A percentile compares a stretch with the other conserved stretches of the same genome.
Evolutionary conservation across 2,888 invertebrate genomes (phyloP).

Genomic region (Volucella inflata): DNA sequence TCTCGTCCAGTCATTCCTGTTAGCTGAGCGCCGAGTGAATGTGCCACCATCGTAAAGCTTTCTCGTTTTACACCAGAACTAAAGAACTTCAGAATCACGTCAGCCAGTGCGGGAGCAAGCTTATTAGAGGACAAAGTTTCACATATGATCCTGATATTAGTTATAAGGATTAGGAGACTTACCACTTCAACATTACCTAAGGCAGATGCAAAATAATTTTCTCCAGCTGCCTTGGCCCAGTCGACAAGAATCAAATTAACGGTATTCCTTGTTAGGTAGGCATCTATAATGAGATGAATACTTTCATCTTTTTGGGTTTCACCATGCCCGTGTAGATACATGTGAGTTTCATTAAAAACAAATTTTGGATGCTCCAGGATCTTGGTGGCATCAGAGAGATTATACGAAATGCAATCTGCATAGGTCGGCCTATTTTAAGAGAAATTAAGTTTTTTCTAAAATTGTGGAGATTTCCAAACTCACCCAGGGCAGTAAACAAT

Average conservation of each 20-base stretch:
- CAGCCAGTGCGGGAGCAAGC: slow-evolving; percentile 37
- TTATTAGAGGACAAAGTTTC: background rate
- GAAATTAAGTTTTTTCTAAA: background rate
- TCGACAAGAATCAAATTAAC: slow-evolving; percentile 76
- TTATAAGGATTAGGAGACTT: background rate
- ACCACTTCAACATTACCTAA: slow-evolving; percentile 39
- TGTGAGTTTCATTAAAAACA: slow-evolving; percentile 80
- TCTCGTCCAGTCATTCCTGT: slow-evolving; percentile 50
- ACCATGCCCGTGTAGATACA: slow-evolving; percentile 85
- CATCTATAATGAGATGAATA: slow-evolving; percentile 80
- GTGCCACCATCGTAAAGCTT: slow-evolving; percentile 42
- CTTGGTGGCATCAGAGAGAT: slow-evolving; percentile 42
- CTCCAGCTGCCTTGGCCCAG: slow-evolving; percentile 71
- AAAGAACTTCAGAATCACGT: slow-evolving; percentile 30
- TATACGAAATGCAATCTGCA: slow-evolving; percentile 21
- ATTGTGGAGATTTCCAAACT: background rate
- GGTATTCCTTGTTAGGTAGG: slow-evolving; percentile 71
- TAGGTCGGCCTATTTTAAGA: slow-evolving; percentile 36
- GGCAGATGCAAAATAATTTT: slow-evolving; percentile 43
- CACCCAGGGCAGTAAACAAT: slow-evolving; percentile 62
- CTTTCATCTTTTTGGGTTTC: slow-evolving; percentile 85
- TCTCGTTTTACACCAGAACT: slow-evolving; percentile 33
- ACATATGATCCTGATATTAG: background rate
- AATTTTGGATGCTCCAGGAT: slow-evolving; percentile 49
- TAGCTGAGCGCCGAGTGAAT: slow-evolving; percentile 62